phyloP scores from a whole-genome alignment of 2,113 vertebrate genomes.

The Pollimyrus isidori region DNA sequence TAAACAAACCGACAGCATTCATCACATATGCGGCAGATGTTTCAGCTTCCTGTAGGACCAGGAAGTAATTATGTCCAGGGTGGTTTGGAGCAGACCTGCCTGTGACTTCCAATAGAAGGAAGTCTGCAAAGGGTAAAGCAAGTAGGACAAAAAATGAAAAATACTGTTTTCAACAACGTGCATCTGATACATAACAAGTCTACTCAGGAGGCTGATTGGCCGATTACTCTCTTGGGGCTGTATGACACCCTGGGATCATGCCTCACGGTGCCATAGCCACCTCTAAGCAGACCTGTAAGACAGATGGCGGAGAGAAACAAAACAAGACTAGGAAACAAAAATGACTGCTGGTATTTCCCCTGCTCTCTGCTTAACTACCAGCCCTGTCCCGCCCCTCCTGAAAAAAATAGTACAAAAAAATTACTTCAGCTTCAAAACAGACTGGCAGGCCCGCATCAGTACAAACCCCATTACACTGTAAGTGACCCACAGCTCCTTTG shows the following conservation, averaged over 20 bases:
- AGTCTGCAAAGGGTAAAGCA: background rate
- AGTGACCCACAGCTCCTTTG: background rate
- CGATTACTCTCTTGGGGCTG: background rate
- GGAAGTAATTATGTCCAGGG: background rate
- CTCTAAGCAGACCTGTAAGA: background rate
- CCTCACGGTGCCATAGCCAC: background rate
- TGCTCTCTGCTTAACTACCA: background rate
- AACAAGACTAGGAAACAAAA: background rate
- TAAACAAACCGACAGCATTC: background rate
- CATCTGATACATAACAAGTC: background rate
- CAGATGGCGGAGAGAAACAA: background rate
- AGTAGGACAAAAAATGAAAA: background rate
- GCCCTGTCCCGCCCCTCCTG: background rate
- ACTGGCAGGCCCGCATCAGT: background rate
- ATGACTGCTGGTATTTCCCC: background rate
- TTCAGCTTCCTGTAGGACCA: background rate
- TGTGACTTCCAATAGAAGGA: background rate
- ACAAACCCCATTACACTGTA: background rate
- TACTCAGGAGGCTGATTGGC: background rate
- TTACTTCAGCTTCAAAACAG: background rate
- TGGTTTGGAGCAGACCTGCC: background rate
- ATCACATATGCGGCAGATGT: background rate
- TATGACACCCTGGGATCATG: background rate
- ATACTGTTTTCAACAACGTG: background rate
- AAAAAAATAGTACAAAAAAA: background rate